A percentile compares a stretch with the other conserved stretches of the same genome.
These are phyloP conservation scores for Boulengeromyrus knoepffleri DNA, from an alignment of 2,113 vertebrate genomes.

Conservation along the genomic window DNA sequence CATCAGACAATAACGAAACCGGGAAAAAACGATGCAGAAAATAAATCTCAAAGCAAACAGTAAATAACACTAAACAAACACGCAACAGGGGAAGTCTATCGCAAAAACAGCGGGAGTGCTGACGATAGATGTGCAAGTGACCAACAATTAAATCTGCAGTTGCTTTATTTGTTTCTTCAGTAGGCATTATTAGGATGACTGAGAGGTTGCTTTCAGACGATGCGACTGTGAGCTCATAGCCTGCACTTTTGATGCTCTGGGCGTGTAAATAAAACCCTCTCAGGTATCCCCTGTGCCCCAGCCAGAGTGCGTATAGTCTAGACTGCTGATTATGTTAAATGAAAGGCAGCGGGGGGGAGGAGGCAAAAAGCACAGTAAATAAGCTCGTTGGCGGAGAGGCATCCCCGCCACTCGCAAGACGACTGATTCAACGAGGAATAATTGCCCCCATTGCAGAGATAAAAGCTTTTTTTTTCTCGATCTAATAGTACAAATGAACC, in stretches of 20 bases:
- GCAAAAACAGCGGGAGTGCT: background rate
- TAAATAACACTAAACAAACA: background rate
- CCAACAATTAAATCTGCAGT: background rate
- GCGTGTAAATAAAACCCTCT: conserved; percentile 1
- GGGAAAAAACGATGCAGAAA: background rate
- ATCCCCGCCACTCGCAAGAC: conserved; percentile 13
- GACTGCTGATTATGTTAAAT: conserved; percentile 56
- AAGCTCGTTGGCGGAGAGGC: background rate
- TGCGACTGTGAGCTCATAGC: background rate
- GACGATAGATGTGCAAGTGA: background rate
- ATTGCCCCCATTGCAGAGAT: conserved; percentile 23
- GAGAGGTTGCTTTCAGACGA: background rate
- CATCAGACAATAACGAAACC: background rate
- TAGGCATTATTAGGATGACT: background rate
- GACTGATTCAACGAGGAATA: conserved; percentile 17
- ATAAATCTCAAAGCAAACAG: background rate
- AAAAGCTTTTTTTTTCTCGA: conserved; percentile 6
- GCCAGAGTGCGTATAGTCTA: conserved; percentile 50
- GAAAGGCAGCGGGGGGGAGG: conserved; percentile 21
- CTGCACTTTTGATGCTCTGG: background rate
- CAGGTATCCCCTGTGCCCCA: conserved; percentile 37
- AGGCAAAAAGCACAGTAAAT: background rate
- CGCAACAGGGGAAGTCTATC: background rate
- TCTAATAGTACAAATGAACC: background rate
- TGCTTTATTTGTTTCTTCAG: background rate